Conservation (phyloP, 2,888 invertebrate species). For the Apodemia zela region DNA sequence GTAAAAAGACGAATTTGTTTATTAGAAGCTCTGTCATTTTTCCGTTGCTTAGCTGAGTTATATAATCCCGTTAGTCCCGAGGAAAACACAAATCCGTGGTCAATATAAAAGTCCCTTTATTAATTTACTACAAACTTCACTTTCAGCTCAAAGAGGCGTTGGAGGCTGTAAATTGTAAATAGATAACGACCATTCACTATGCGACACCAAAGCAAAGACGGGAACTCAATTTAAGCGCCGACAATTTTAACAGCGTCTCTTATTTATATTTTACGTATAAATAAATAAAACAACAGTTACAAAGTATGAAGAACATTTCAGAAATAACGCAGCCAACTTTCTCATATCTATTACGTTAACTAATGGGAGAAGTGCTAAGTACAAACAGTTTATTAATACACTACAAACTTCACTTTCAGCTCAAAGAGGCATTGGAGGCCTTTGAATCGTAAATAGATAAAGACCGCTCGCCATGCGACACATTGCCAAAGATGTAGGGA, state of each 20-base stretch:
- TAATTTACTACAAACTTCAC: neutral
- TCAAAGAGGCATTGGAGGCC: neutral
- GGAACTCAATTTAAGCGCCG: constrained; percentile 1
- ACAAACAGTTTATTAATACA: constrained; percentile 9
- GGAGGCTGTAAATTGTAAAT: neutral
- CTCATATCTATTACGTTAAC: neutral
- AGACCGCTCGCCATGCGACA: constrained; percentile 14
- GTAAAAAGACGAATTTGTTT: too few relatives aligned
- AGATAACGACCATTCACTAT: constrained; percentile 12
- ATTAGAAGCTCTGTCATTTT: too few relatives aligned
- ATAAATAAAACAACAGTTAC: neutral
- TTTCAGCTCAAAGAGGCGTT: constrained; percentile 1
- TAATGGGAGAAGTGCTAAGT: neutral
- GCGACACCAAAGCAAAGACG: constrained; percentile 12
- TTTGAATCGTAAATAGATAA: constrained; percentile 6
- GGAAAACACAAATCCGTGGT: too few relatives aligned
- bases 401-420: neutral
- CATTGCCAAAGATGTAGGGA: neutral
- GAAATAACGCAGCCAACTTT: neutral
- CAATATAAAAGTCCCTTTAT: too few relatives aligned
- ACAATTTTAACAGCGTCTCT: neutral
- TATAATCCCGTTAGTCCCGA: too few relatives aligned
- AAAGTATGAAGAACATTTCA: neutral
- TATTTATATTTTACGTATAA: neutral
- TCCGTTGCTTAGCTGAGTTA: too few relatives aligned